These are phyloP conservation scores for Rhagologus leucostigma DNA, from an alignment of 2,113 vertebrate species.

Conservation along the genomic window DNA sequence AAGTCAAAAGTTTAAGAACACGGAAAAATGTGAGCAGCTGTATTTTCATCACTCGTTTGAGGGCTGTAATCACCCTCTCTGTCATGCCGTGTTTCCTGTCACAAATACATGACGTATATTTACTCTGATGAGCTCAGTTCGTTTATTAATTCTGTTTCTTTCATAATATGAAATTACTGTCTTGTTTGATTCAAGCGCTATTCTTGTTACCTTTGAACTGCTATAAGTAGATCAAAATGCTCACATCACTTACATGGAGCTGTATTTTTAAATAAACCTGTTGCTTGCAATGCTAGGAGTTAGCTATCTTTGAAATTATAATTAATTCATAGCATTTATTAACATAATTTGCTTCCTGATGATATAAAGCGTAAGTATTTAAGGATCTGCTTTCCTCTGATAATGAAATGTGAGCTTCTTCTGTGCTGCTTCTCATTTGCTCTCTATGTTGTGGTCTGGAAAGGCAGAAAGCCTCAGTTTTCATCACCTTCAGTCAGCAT, in stretches of 20 bases:
- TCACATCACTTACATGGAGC: not conserved
- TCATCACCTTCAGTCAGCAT: not conserved
- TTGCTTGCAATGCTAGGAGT: not conserved
- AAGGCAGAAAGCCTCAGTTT: not conserved
- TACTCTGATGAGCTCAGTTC: not conserved
- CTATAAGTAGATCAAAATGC: not conserved
- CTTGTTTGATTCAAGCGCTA: not conserved
- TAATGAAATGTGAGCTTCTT: not conserved
- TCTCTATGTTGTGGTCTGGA: not conserved
- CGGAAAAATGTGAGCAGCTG: not conserved
- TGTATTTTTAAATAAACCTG: not conserved
- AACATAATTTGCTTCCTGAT: not conserved
- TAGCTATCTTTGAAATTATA: not conserved
- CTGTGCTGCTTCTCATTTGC: not conserved
- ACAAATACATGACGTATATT: not conserved
- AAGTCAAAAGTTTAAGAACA: not conserved
- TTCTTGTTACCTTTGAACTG: not conserved
- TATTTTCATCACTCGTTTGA: not conserved
- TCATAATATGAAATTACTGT: not conserved
- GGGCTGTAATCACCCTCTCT: not conserved
- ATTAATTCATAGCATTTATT: not conserved
- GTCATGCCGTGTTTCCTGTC: not conserved
- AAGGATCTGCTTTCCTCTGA: not conserved
- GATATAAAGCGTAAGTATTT: not conserved
- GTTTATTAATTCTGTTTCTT: not conserved